Conservation (phyloP, 1,140 invertebrate species). For the Colletes gigas region DNA sequence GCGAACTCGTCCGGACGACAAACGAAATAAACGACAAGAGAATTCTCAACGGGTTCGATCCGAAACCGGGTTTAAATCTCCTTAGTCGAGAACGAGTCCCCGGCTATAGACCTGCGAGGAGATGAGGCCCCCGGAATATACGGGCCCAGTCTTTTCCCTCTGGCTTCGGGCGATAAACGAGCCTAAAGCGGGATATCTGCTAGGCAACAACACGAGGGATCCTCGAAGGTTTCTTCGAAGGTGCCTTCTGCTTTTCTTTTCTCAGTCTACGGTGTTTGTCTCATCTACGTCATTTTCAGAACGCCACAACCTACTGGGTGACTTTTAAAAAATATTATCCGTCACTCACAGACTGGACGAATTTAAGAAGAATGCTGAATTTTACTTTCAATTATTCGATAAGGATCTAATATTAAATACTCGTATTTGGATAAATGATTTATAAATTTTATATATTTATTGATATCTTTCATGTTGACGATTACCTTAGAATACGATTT, state of each 20-base stretch:
- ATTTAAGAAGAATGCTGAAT: background rate
- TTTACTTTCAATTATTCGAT: background rate
- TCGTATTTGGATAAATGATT: no score
- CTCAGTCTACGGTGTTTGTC: slow-evolving; percentile 25
- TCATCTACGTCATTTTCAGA: background rate
- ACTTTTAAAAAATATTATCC: slow-evolving; percentile 33
- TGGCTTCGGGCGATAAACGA: slow-evolving; percentile 29
- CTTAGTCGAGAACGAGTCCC: slow-evolving; percentile 41
- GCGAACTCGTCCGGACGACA: background rate
- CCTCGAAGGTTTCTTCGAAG: slow-evolving; percentile 22
- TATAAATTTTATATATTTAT: no score
- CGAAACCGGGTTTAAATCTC: slow-evolving; percentile 66
- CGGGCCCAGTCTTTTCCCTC: slow-evolving; percentile 7
- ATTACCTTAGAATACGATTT: no score
- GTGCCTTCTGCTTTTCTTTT: slow-evolving; percentile 35
- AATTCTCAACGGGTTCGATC: slow-evolving; percentile 56
- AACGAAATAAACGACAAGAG: slow-evolving; percentile 54
- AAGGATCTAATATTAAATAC: no score
- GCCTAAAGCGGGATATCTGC: slow-evolving; percentile 45
- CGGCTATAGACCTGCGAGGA: slow-evolving; percentile 38
- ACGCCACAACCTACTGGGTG: slow-evolving; percentile 29
- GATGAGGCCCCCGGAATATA: background rate
- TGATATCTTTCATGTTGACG: no score
- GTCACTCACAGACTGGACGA: background rate
- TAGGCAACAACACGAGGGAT: slow-evolving; percentile 19